Evolutionary conservation across 2,888 invertebrate genomes (phyloP), one percentile per base, ranked within the genome.

Genomic region (Glyphotaelius pellucidus): DNA sequence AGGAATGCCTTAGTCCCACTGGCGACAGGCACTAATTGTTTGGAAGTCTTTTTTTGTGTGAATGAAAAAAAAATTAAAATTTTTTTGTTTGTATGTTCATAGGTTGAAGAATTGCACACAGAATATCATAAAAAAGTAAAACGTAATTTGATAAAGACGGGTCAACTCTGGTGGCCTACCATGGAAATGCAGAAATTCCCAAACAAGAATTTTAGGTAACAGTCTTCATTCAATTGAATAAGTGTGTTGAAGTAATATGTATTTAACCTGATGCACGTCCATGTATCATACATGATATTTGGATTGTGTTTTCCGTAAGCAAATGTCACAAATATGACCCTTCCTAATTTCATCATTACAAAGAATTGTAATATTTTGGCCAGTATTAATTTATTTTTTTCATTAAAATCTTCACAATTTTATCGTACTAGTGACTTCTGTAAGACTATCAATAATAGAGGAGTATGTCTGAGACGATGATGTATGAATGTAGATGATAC

Each of bases 141-240:
- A 42, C 87, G 91, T 15, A 91, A 87, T 19, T 47, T 92, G 7
- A 90, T 92, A 19, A n/a, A 91, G 15, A 84, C 83, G 12, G 88
- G 86, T 3, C 90, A 91, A 52, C 67, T 90, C 3, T 92, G 90
- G 91, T 92, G 92, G 92, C 88, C 90, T 0, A 91, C 92, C 15
- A 91, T 92, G 92, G 87, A 91, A 83, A 84, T 90, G 38, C 89
- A 90, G 31, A 92, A 92, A 83, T 92, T 92, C 52, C 92, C 91
- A 67, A 91, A 91, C 42, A 84, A 38, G 79, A 88, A 67, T 85
- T 91, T 92, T 38, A 90, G 90, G 92, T 92, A 32, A 81, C 25
- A 30, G 19, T n/a, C 3, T 89, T 19, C n/a, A 80, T 80, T 89
- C 15, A 47, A 47, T 47, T 47, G 15, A 15, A 47, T 47, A 47